Base-by-base conservation (phyloP, 2,888 invertebrate species). In the Oscheius myriophilus region DNA sequence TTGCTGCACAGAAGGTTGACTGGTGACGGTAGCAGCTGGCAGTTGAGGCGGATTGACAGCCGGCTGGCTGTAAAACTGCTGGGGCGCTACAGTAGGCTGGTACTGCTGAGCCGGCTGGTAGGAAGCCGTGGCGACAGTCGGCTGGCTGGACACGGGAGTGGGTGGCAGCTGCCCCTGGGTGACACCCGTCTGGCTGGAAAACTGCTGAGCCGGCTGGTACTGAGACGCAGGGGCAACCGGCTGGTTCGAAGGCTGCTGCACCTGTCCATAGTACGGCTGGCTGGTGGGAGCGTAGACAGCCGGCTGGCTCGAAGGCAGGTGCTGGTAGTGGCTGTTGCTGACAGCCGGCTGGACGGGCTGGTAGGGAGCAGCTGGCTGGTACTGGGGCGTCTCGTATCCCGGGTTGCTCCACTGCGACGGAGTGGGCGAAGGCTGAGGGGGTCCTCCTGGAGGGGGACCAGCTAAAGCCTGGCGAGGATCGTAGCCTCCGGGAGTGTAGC, bases 101-200 rank as follows among this genome's bases (percentile, higher is more conserved):
- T 14, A 23, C 42, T 57, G 57, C 41, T 57, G 57, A n/a, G 41
- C 23, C 33, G 54, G 26, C 23, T n/a, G 54, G 26, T 54, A n/a
- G 23, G 4, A 12, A 18, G 25, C 21, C 23, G 51, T 18, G 12
- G 21, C 41, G 41, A 42, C n/a, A 23, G 6, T 2, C 54, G n/a
- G 58, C 43, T 25, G 21, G 9, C 53, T 52, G 23, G 43, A 53
- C 63, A 7, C 9, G 12, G 26, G 3, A 46, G 46, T 18, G 6
- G 46, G 16, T 7, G 46, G n/a, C n/a, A 46, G 18, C 46, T 3
- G 46, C n/a, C 11, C 3, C 3, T 16, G 12, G 46, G n/a, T 3
- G 4, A 18, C 46, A 46, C 6, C 16, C 46, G 46, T 3, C 18
- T 16, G 46, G n/a, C 4, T 18, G 46, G 16, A 46, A 11, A 18